Evolutionary conservation across 2,113 vertebrate genomes (phyloP).

Genomic region (Rhinolophus ferrumequinum): DNA sequence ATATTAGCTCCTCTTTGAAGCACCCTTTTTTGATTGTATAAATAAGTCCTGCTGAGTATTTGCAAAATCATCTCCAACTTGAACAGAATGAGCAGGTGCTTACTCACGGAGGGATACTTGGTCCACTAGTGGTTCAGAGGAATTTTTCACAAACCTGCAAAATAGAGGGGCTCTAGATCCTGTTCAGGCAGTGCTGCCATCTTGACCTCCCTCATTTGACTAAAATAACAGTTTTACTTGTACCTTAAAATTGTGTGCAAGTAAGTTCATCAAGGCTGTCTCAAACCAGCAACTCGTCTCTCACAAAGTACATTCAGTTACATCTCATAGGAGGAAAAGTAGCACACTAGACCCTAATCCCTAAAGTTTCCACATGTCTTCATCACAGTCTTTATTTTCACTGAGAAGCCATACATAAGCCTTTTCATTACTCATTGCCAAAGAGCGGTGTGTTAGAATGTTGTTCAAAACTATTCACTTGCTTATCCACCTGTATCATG

Average conservation of each 20-base stretch:
- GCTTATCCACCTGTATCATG: neutral
- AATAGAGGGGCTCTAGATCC: neutral
- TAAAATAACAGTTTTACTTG: neutral
- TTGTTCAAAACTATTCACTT: neutral
- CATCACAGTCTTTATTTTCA: neutral
- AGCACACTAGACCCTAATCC: neutral
- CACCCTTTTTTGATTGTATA: neutral
- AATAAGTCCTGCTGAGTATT: neutral
- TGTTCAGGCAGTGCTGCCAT: neutral
- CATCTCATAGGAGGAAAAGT: neutral
- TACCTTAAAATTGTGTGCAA: neutral
- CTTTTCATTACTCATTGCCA: neutral
- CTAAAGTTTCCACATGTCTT: neutral
- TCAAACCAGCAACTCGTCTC: neutral
- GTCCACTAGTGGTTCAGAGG: neutral
- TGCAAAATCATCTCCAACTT: neutral
- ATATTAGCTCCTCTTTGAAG: neutral
- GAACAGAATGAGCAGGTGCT: neutral
- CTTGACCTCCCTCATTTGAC: neutral
- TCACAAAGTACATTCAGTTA: neutral
- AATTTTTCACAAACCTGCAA: neutral
- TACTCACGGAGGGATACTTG: neutral
- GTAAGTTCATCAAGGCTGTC: neutral
- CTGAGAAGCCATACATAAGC: neutral
- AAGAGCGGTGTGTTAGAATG: neutral